Conservation (phyloP, 2,113 vertebrate species). For the Chaetorhynchus papuensis region DNA sequence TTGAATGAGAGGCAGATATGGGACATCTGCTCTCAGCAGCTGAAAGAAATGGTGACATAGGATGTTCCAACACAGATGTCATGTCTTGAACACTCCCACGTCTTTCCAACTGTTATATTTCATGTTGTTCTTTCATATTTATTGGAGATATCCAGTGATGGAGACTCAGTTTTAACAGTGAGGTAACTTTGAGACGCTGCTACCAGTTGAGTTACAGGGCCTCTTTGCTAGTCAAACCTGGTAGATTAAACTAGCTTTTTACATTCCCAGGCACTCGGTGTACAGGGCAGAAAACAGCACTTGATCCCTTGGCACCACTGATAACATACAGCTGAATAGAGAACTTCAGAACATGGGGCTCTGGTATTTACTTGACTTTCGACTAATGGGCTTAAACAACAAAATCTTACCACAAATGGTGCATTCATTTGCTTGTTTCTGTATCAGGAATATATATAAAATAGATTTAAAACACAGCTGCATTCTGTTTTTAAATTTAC, state of each 20-base stretch:
- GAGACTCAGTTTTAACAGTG: not conserved
- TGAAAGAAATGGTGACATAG: not conserved
- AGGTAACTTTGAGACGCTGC: not conserved
- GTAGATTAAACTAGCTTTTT: not conserved
- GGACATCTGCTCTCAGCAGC: not conserved
- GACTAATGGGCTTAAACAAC: not conserved
- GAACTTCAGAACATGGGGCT: not conserved
- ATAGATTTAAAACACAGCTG: not conserved
- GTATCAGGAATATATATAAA: not conserved
- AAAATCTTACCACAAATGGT: not conserved
- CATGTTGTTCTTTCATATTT: not conserved
- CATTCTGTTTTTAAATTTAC: not conserved
- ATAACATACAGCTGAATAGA: not conserved
- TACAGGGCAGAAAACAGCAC: not conserved
- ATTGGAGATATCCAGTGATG: not conserved
- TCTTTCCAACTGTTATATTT: not conserved
- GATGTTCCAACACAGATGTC: not conserved
- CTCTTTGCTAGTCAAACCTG: not conserved
- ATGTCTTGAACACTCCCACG: not conserved
- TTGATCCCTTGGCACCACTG: not conserved
- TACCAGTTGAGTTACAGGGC: not conserved
- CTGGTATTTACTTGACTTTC: not conserved
- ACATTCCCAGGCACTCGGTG: not conserved
- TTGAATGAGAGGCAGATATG: not conserved
- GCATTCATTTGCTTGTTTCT: not conserved